A percentile compares a stretch with the other conserved stretches of the same genome.
Conservation (phyloP, 2,797 vertebrate species). For the Chaetophractus vellerosus region DNA sequence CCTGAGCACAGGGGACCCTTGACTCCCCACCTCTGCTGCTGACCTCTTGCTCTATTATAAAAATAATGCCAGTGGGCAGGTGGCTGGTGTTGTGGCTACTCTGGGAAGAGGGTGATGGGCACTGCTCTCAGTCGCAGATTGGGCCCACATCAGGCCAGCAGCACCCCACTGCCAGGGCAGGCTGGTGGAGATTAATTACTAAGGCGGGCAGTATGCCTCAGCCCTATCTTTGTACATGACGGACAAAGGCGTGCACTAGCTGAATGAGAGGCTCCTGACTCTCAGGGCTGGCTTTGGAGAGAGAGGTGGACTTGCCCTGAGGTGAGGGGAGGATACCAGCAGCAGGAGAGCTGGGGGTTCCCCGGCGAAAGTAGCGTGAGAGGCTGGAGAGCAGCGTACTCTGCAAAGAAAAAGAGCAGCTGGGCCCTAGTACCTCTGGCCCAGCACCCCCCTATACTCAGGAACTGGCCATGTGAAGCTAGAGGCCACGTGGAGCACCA, state of each 20-base stretch:
- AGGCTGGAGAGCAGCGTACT: constrained; percentile 97
- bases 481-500: not conserved
- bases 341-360: constrained; percentile 96
- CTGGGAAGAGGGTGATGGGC: not conserved
- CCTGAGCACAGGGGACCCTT: not conserved
- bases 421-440: rapidly evolving
- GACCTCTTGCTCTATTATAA: constrained; percentile 85
- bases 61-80: constrained; percentile 85
- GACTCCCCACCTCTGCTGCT: constrained; percentile 72
- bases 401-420: constrained; percentile 85
- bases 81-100: not conserved
- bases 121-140: not conserved
- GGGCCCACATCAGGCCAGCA: not conserved
- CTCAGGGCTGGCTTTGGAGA: constrained; percentile 94
- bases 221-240: constrained; percentile 96
- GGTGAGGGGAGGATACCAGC: constrained; percentile 93
- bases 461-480: not conserved
- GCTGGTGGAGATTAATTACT: constrained; percentile 53
- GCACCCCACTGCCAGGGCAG: not conserved
- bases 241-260: constrained; percentile 97
- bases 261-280: constrained; percentile 98
- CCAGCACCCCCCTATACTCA: not conserved
- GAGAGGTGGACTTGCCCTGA: constrained; percentile 93
- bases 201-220: not conserved
- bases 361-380: constrained; percentile 96